Percentiles rank a stretch among this genome's conserved stretches.
Evolutionary conservation across 2,113 vertebrate species (phyloP).

Genomic region (Dicerorhinus sumatrensis): DNA sequence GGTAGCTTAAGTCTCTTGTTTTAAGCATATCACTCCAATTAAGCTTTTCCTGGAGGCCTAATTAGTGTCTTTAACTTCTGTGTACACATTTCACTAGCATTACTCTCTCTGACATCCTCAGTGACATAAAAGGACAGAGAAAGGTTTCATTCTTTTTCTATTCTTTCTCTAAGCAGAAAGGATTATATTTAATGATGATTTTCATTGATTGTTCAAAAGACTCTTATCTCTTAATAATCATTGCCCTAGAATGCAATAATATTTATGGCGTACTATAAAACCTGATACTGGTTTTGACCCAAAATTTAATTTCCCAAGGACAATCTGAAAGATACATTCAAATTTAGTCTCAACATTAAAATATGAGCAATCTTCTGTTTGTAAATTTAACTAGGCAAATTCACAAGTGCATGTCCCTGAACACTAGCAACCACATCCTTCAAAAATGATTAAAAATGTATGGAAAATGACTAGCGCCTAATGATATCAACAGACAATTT

Average conservation of each 20-base stretch:
- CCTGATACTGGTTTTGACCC: neutral
- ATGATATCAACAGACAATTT: neutral
- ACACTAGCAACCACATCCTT: neutral
- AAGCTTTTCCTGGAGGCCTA: neutral
- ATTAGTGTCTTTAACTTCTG: neutral
- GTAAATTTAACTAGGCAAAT: neutral
- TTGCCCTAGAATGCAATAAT: neutral
- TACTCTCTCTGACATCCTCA: neutral
- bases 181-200: neutral
- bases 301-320: slow-evolving; percentile 17
- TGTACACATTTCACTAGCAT: neutral
- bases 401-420: neutral
- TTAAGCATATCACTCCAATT: neutral
- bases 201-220: neutral
- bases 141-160: neutral
- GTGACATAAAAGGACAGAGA: neutral
- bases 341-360: neutral
- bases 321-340: neutral
- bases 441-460: neutral
- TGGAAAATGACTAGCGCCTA: neutral
- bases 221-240: neutral
- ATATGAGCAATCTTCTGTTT: neutral
- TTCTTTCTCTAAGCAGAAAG: slow-evolving; percentile 2
- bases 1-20: neutral
- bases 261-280: neutral